A percentile compares a stretch with the other conserved stretches of the same genome.
Conservation (phyloP, 2,113 vertebrate species). For the Otolemur garnettii region DNA sequence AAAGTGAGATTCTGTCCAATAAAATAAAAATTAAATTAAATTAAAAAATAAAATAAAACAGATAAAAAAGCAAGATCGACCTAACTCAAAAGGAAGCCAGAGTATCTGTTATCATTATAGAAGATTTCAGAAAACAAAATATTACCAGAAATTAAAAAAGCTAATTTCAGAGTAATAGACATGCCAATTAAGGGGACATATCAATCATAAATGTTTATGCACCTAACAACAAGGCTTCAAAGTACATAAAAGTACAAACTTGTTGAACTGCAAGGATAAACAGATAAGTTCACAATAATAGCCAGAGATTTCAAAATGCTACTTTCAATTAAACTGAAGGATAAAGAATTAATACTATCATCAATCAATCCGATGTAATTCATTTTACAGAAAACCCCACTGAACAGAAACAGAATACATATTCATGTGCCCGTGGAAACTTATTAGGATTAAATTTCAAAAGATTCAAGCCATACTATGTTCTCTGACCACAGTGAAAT, state of each 20-base stretch:
- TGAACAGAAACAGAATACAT: slow-evolving; percentile 12
- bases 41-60: neutral
- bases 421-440: neutral
- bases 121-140: neutral
- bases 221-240: slow-evolving; percentile 18
- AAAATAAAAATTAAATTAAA: too few relatives aligned
- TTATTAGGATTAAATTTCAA: slow-evolving; percentile 33
- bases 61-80: neutral
- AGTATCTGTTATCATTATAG: neutral
- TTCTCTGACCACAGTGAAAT: slow-evolving; percentile 9
- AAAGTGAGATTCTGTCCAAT: too few relatives aligned
- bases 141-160: neutral
- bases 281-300: neutral
- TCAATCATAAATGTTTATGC: neutral
- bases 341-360: neutral
- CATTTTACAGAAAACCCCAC: neutral
- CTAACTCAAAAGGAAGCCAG: neutral
- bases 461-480: neutral
- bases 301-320: neutral
- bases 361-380: neutral
- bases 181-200: neutral
- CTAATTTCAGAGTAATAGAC: neutral
- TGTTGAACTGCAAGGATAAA: neutral
- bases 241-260: slow-evolving; percentile 28
- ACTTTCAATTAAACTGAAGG: neutral